Evolutionary conservation across 2,888 invertebrate genomes (phyloP), one percentile per base, ranked within the genome.

Genomic region (Papilio protenor): DNA sequence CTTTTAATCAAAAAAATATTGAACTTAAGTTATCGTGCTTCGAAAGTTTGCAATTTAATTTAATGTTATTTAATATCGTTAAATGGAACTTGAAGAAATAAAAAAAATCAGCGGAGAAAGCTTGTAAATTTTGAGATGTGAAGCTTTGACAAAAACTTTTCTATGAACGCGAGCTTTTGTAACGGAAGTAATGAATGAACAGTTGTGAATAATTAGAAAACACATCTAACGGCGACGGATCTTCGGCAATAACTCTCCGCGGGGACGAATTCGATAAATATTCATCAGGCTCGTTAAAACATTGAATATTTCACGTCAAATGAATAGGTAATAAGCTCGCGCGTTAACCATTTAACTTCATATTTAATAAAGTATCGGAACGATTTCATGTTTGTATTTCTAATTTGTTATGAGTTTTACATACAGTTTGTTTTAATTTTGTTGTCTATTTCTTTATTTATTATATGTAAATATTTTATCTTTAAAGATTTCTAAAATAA

Each of bases 221-320:
- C 23, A 70, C 76, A 70, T 47, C 59, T 70, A 57, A 59, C 52
- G 75, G 45, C 73, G 49, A 52, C n/a, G 23, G 55, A 77, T 64
- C 61, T 49, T 45, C 10, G 40, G 69, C 57, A 33, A 70, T 77
- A 77, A 73, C 59, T 74, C 69, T 74, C 69, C 57, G 16, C 40
- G 70, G 59, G 59, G 70, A 70, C 69, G 73, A 77, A 69, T 47
- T 77, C 47, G 40, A 77, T 77, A 73, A 77, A 77, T 77, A 77
- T 77, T 77, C 70, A 77, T 74, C 59, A 49, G 27, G 59, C 73
- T 77, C 59, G 74, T 77, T 77, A 74, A 77, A 66, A 66, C 57
- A 18, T 70, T 59, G 73, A 70, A 73, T 74, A 47, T 77, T 70
- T 74, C 18, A 49, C 69, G 55, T 45, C 33, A 47, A 8, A 66